Conservation (phyloP, 2,888 invertebrate species). For the Enchytraeus crypticus region DNA sequence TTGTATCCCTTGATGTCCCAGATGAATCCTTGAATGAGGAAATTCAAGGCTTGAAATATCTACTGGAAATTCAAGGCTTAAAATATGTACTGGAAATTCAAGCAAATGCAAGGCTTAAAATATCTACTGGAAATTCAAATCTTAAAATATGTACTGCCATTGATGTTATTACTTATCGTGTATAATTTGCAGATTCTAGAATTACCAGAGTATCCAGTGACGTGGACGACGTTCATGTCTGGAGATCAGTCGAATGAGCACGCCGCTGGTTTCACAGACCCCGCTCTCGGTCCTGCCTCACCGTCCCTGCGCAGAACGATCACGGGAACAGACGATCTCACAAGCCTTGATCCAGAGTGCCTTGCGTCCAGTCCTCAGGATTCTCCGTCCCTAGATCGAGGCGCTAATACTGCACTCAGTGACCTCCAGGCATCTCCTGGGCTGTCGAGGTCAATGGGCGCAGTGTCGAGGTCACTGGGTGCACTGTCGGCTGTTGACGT, state of each 20-base stretch:
- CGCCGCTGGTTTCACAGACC: background rate
- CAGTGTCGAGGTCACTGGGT: background rate
- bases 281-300: background rate
- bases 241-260: background rate
- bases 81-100: too few species aligned
- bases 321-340: background rate
- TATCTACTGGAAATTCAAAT: too few species aligned
- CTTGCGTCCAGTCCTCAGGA: background rate
- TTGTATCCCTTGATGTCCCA: too few species aligned
- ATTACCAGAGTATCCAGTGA: background rate
- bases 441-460: background rate
- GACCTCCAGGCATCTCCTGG: background rate
- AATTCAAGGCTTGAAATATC: too few species aligned
- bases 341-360: constrained; percentile 4
- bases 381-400: background rate
- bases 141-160: too few species aligned
- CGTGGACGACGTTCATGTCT: background rate
- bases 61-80: too few species aligned
- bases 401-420: background rate
- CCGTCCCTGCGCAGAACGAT: background rate
- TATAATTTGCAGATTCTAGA: background rate
- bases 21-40: too few species aligned
- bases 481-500: background rate
- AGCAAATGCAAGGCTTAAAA: too few species aligned
- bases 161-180: too few species aligned